These are phyloP conservation scores for Circaetus gallicus DNA, from an alignment of 2,113 vertebrate genomes.

Conservation along the genomic window DNA sequence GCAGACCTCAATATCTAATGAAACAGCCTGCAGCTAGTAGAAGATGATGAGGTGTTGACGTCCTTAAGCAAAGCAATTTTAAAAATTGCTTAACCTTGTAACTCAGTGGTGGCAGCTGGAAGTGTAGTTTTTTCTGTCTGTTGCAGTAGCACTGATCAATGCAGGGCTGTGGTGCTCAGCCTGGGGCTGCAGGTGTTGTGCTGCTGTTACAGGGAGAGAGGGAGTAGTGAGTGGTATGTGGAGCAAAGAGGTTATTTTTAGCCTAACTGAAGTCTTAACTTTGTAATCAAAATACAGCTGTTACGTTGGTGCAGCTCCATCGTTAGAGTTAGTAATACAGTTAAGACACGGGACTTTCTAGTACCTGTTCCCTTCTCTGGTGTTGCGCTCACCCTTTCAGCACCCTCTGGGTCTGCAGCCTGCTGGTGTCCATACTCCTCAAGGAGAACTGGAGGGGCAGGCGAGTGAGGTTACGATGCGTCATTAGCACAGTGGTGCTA, in stretches of 20 bases:
- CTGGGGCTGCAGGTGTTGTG: background rate
- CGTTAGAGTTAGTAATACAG: background rate
- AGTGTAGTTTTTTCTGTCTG: background rate
- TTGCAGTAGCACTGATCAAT: background rate
- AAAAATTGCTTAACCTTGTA: background rate
- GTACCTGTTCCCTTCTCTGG: background rate
- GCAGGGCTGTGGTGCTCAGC: background rate
- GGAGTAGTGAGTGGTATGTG: background rate
- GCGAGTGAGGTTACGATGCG: accelerated
- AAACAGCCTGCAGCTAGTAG: background rate
- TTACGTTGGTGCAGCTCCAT: background rate
- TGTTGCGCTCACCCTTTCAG: background rate
- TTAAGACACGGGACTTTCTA: background rate
- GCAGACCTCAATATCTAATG: background rate
- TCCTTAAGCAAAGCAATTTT: background rate
- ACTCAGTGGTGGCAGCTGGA: background rate
- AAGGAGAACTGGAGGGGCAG: background rate
- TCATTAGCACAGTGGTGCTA: background rate
- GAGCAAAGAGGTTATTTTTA: background rate
- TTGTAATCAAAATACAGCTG: background rate
- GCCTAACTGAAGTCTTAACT: background rate
- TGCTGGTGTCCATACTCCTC: background rate
- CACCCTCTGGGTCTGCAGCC: background rate
- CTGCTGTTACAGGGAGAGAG: background rate
- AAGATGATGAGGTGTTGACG: background rate